Evolutionary conservation across 2,113 vertebrate species (phyloP), one percentile per base, ranked within the genome.

Genomic region (Xiphorhynchus elegans): DNA sequence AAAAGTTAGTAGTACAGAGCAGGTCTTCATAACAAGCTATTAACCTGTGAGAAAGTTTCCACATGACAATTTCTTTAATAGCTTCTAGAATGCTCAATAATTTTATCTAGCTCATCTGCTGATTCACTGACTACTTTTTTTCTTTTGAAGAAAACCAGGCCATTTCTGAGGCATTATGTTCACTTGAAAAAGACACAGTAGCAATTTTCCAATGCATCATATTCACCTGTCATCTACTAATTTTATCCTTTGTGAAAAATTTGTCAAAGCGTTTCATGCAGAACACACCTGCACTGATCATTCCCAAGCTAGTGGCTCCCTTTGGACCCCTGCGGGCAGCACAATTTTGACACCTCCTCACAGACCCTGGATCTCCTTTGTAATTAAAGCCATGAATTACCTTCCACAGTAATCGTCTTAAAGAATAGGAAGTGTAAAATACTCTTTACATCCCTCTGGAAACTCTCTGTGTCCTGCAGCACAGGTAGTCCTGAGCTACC

Each of bases 201-300:
- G 42, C 26, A 42, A 40, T 81, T 89, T 49, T 56, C 66, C 62
- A 82, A 35, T 2, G 11, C 39, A 68, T 31, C 64, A 10, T 35
- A n/a, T 4, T 74, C 23, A 7, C 42, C 81, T 1, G 0, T n/a
- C 35, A 0, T 24, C 58, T 64, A 17, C 19, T 69, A 23, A 69
- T 80, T 64, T 90, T 77, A 91, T 50, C 37, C 46, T n/a, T 29
- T 6, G 23, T 33, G 42, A 67, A 60, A 37, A 11, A 8, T 87
- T 72, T 78, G 29, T 35, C 4, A 8, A 62, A 25, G 39, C 1
- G 0, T 35, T 70, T 16, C 0, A 0, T 2, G 6, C 39, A 59
- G 69, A 56, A 69, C 29, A 25, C 2, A 0, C 46, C 42, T 3
- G 0, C 50, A 29, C 21, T 28, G 47, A 15, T 59, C 7, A 0